A percentile compares a stretch with the other conserved stretches of the same genome.
Evolutionary conservation across 2,797 vertebrate genomes (phyloP).

Genomic region (Bufotes viridis): DNA sequence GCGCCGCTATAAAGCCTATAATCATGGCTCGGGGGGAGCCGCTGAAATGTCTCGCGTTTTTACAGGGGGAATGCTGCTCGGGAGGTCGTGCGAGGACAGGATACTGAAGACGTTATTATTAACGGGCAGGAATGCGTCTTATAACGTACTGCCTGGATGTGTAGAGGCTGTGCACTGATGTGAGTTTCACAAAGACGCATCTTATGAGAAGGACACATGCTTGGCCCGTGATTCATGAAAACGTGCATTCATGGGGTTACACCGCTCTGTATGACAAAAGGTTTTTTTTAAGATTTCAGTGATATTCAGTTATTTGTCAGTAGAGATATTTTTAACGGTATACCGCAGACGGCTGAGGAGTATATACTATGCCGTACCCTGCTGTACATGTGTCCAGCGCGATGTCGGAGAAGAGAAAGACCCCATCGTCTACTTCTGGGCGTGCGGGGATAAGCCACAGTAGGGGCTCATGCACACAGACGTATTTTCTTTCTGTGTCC

Average conservation of each 20-base stretch:
- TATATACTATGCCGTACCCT: too few relatives aligned
- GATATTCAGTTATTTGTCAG: too few relatives aligned
- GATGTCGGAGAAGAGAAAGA: too few relatives aligned
- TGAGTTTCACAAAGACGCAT: slow-evolving; percentile 28
- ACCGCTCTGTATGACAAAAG: too few relatives aligned
- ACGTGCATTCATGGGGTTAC: neutral
- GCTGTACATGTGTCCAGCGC: too few relatives aligned
- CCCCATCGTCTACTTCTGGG: too few relatives aligned
- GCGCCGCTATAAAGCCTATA: neutral
- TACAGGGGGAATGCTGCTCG: neutral
- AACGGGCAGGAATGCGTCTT: slow-evolving; percentile 29
- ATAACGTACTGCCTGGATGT: slow-evolving; percentile 40
- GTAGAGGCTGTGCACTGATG: slow-evolving; percentile 13
- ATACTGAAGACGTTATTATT: slow-evolving; percentile 47
- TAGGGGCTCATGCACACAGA: too few relatives aligned
- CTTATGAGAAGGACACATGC: slow-evolving; percentile 16
- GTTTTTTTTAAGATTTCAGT: too few relatives aligned
- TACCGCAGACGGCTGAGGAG: too few relatives aligned
- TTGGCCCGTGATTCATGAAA: neutral
- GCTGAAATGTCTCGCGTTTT: slow-evolving; percentile 23
- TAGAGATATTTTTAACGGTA: too few relatives aligned
- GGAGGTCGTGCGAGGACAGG: slow-evolving; percentile 56
- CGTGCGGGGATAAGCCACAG: too few relatives aligned
- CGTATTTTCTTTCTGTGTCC: too few relatives aligned
- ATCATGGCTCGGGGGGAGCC: neutral